Conservation (phyloP, 37 sponge, comb jelly and placozoan species). For the Spongilla lacustris region DNA sequence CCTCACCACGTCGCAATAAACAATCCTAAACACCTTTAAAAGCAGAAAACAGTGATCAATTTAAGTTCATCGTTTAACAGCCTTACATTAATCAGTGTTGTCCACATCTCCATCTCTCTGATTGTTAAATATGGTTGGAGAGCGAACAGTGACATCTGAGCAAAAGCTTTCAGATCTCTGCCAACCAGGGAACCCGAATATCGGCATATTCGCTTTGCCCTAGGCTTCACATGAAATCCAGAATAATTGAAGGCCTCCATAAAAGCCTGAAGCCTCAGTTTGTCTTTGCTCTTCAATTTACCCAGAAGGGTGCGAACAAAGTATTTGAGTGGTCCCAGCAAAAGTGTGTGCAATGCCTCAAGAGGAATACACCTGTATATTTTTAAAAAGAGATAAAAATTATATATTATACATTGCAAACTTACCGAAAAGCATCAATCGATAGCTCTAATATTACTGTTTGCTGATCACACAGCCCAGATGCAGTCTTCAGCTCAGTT, state of each 20-base stretch:
- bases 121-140: conserved; percentile 4
- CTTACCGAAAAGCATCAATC: conserved; percentile 3
- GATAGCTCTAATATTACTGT: neutral
- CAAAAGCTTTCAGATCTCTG: conserved; percentile 49
- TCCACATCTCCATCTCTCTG: conserved; percentile 14
- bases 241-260: conserved; percentile 41
- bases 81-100: conserved; percentile 1
- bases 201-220: conserved; percentile 15
- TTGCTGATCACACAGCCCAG: neutral
- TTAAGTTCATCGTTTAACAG: neutral
- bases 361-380: conserved; percentile 45
- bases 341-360: conserved; percentile 47
- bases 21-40: conserved; percentile 22
- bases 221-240: conserved; percentile 20
- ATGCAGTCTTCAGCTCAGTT: conserved; percentile 7
- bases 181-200: conserved; percentile 53
- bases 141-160: conserved; percentile 31
- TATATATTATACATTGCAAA: neutral
- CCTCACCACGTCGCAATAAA: conserved; percentile 4
- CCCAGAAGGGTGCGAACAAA: conserved; percentile 20
- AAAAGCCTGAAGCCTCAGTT: conserved; percentile 30
- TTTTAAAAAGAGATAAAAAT: neutral
- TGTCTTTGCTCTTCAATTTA: neutral
- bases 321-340: conserved; percentile 57
- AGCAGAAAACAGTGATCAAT: neutral